Evolutionary conservation across 92 coral and sea anemone species (phyloP), one percentile per base, ranked within the genome.

Genomic region (Zoanthus gigantus): DNA sequence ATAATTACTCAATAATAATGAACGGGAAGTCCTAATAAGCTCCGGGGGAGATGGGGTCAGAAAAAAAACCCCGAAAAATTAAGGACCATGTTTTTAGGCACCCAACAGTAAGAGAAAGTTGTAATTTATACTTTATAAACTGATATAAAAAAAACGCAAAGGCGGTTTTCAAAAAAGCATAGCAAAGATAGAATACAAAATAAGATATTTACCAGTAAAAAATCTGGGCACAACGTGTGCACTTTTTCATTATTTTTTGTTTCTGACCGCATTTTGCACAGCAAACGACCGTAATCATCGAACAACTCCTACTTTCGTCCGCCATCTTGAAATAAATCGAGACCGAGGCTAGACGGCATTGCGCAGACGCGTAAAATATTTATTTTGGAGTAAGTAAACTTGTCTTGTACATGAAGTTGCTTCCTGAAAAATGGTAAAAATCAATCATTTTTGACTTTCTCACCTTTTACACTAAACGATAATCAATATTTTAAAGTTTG

Each of bases 241-340:
- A 96, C 13, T 92, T 96, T 72, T 96, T 96, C 98, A 96, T 96
- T 57, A 93, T 74, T 63, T 78, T 57, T 71, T 90, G 90, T 82
- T 61, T 82, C 71, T 86, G 72, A 34, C 91, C 94, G 52, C 98
- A 96, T 76, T 72, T 88, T 44, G 94, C 88, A 81, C 98, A 93
- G 14, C 29, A 37, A 47, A 74, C 17, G 66, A 50, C 56, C 12
- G 66, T 58, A 0, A 14, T 4, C 66, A 11, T n/a, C 5, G 4
- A 46, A 1, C 56, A 85, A 71, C 71, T 46, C 1, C 6, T 16
- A 61, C 46, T 52, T 9, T 69, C 53, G 44, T 77, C 93, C 88
- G 92, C 92, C 92, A 91, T 93, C 67, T 88, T 93, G 92, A 74
- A 18, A 16, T 37, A 11, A 63, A 42, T 15, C 44, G 13, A 63